Percentiles rank a stretch among this genome's conserved stretches.
Conservation (phyloP, 2,888 invertebrate genomes). For the Omphaloscelis lunosa region DNA sequence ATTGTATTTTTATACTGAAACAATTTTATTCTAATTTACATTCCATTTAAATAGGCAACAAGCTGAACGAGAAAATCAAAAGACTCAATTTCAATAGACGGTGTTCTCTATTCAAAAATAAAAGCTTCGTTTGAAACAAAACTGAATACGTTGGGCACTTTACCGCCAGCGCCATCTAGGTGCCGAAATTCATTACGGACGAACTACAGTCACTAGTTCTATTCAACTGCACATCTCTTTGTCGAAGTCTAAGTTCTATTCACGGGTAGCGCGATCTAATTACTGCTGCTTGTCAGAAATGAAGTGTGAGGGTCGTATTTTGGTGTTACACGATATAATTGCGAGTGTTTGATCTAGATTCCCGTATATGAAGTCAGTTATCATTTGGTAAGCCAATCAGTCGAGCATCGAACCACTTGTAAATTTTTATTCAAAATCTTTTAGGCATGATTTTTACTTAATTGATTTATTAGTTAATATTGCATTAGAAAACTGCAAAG, state of each 20-base stretch:
- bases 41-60: background rate
- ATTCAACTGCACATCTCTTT: conserved; percentile 63
- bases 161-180: conserved; percentile 30
- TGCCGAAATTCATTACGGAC: conserved; percentile 53
- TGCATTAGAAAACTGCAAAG: background rate
- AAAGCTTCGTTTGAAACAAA: conserved; percentile 9
- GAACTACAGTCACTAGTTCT: conserved; percentile 50
- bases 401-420: too few relatives aligned
- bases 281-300: conserved; percentile 67
- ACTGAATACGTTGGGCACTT: conserved; percentile 29
- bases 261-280: conserved; percentile 75
- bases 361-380: too few relatives aligned
- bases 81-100: background rate
- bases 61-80: background rate
- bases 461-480: background rate
- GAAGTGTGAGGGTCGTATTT: conserved; percentile 57
- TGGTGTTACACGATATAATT: conserved; percentile 31
- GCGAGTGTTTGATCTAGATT: background rate
- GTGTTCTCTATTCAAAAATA: conserved; percentile 8
- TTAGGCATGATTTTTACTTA: too few relatives aligned
- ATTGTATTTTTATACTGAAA: background rate
- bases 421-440: background rate
- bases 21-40: background rate
- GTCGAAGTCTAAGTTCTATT: conserved; percentile 71
- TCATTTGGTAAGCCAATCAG: background rate